A percentile compares a stretch with the other conserved stretches of the same genome.
Evolutionary conservation across 2,113 vertebrate species (phyloP).

Genomic region (Pseudopodoces humilis): DNA sequence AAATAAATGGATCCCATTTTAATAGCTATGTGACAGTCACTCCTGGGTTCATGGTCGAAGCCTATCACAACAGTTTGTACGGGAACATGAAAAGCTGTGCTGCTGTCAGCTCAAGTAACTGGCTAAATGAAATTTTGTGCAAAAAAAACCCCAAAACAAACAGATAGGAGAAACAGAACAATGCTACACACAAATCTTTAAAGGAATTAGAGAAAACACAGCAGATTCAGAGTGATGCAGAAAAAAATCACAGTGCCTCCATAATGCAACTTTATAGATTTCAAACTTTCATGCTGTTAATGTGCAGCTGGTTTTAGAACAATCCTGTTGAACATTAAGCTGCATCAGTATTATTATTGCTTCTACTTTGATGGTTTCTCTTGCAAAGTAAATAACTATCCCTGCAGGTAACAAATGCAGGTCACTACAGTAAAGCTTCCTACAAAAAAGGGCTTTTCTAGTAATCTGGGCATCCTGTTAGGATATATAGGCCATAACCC

Average conservation of each 20-base stretch:
- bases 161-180: background rate
- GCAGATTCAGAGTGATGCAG: background rate
- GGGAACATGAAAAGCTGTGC: background rate
- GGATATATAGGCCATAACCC: background rate
- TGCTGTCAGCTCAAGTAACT: background rate
- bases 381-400: background rate
- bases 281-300: background rate
- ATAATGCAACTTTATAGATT: background rate
- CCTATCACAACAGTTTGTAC: accelerated
- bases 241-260: background rate
- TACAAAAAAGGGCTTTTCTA: background rate
- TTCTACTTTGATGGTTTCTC: background rate
- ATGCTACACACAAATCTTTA: background rate
- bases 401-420: background rate
- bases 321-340: background rate
- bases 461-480: background rate
- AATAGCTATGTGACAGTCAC: background rate
- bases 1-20: background rate
- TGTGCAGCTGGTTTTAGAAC: background rate
- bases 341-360: background rate
- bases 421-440: background rate
- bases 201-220: background rate
- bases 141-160: background rate
- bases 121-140: background rate
- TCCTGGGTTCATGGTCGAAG: background rate